Conservation (phyloP, 2,113 vertebrate genomes). For the Ophthalmolycus amberensis region DNA sequence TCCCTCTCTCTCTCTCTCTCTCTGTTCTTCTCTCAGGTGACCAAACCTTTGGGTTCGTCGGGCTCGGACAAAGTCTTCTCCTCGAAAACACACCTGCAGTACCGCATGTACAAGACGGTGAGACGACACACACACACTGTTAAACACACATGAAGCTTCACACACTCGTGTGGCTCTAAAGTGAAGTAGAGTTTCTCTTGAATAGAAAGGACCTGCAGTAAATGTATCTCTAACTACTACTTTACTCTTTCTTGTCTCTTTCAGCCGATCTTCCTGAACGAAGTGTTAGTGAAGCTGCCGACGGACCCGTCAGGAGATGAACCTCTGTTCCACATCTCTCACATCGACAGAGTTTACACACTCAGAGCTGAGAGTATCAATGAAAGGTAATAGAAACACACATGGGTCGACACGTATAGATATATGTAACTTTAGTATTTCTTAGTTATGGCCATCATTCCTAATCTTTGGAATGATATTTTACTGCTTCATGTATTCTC, state of each 20-base stretch:
- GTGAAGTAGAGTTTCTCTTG: not conserved
- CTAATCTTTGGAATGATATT: not conserved
- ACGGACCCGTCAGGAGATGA: constrained; percentile 98
- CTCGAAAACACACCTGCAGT: constrained; percentile 96
- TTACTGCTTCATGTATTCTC: not conserved
- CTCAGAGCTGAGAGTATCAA: constrained; percentile 97
- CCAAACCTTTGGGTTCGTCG: constrained; percentile 93
- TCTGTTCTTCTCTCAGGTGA: constrained; percentile 79
- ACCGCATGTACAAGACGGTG: constrained; percentile 99
- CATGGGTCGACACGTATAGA: no score
- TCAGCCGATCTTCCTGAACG: constrained; percentile 98
- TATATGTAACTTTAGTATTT: no score
- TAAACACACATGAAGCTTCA: not conserved
- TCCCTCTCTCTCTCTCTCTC: not conserved
- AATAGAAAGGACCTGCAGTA: not conserved
- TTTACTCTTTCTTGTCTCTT: constrained; percentile 33
- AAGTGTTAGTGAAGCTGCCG: constrained; percentile 97
- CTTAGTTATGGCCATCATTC: not conserved
- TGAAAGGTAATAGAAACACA: constrained; percentile 85
- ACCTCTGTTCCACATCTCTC: constrained; percentile 98
- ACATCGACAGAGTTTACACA: constrained; percentile 98
- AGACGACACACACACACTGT: constrained; percentile 50
- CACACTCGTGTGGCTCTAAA: not conserved
- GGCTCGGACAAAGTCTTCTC: constrained; percentile 97
- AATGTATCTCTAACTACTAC: not conserved